These are phyloP conservation scores for Platichthys flesus DNA, from an alignment of 2,113 vertebrate genomes.

Conservation along the genomic window DNA sequence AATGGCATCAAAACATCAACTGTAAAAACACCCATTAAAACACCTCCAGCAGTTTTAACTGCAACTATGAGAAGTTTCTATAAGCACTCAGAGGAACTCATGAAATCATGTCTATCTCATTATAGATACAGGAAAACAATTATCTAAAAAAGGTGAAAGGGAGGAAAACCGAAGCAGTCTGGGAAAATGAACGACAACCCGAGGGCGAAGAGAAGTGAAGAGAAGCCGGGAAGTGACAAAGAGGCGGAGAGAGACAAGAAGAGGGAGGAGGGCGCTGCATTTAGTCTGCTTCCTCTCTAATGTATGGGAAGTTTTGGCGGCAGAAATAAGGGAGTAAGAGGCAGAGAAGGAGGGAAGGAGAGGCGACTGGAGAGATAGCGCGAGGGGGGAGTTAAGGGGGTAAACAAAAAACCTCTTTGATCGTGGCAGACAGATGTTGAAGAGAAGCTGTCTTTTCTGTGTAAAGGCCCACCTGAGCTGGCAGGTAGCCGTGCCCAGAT, in stretches of 20 bases:
- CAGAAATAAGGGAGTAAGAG: conserved; percentile 35
- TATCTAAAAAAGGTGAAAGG: conserved; percentile 54
- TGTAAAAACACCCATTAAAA: conserved; percentile 12
- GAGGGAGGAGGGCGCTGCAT: conserved; percentile 47
- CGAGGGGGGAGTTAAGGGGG: conserved; percentile 36
- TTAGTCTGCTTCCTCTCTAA: conserved; percentile 47
- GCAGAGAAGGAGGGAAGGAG: conserved; percentile 15
- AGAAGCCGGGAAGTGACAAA: conserved; percentile 61
- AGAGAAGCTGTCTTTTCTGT: conserved; percentile 73
- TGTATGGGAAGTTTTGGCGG: conserved; percentile 48
- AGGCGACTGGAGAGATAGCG: conserved; percentile 2
- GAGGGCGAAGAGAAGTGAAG: conserved; percentile 38
- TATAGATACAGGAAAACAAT: conserved; percentile 57
- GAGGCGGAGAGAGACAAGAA: conserved; percentile 61
- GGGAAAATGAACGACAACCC: conserved; percentile 50
- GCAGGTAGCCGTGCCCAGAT: conserved; percentile 79
- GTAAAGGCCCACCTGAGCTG: conserved; percentile 83
- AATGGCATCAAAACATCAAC: no score
- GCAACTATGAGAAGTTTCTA: conserved; percentile 26
- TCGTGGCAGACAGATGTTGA: conserved; percentile 74
- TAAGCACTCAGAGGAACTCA: conserved; percentile 1
- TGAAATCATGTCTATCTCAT: conserved; percentile 46
- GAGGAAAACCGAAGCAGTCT: conserved; percentile 51
- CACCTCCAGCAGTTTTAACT: conserved; percentile 9
- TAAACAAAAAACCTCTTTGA: conserved; percentile 75